Evolutionary conservation across 1,140 invertebrate species (phyloP).

Genomic region (Xylocopa sonorina): DNA sequence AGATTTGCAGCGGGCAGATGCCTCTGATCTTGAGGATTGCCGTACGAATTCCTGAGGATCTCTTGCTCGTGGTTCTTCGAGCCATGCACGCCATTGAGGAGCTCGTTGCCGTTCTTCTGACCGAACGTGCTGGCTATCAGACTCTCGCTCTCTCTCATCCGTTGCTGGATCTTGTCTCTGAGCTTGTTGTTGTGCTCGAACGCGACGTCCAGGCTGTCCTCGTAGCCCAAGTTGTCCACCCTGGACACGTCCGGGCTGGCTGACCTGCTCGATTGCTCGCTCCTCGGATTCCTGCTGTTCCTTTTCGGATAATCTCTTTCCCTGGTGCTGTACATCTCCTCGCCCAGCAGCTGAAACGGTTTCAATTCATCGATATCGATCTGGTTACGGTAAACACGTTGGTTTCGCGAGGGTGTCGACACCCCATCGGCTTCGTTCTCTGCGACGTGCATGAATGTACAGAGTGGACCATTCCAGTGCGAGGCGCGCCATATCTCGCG

Average conservation of each 20-base stretch:
- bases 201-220: constrained; percentile 79
- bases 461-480: constrained; percentile 6
- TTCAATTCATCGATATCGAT: not conserved
- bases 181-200: constrained; percentile 81
- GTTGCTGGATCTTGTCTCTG: constrained; percentile 79
- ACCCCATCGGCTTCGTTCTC: not conserved
- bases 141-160: constrained; percentile 79
- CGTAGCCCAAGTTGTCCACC: constrained; percentile 75
- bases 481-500: not conserved
- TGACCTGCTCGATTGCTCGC: constrained; percentile 73
- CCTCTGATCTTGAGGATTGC: constrained; percentile 22
- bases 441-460: not conserved
- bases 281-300: constrained; percentile 41
- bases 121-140: constrained; percentile 76
- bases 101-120: constrained; percentile 58
- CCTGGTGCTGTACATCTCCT: constrained; percentile 76
- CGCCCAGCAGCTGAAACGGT: constrained; percentile 76
- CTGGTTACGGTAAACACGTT: no score
- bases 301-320: constrained; percentile 71
- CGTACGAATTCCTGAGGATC: constrained; percentile 37
- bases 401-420: not conserved
- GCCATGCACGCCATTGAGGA: not conserved
- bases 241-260: constrained; percentile 70
- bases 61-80: constrained; percentile 18
- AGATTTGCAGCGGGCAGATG: constrained; percentile 15